A percentile compares a stretch with the other conserved stretches of the same genome.
Conservation (phyloP, 23 tunicate species). For the Diplosoma virens region DNA sequence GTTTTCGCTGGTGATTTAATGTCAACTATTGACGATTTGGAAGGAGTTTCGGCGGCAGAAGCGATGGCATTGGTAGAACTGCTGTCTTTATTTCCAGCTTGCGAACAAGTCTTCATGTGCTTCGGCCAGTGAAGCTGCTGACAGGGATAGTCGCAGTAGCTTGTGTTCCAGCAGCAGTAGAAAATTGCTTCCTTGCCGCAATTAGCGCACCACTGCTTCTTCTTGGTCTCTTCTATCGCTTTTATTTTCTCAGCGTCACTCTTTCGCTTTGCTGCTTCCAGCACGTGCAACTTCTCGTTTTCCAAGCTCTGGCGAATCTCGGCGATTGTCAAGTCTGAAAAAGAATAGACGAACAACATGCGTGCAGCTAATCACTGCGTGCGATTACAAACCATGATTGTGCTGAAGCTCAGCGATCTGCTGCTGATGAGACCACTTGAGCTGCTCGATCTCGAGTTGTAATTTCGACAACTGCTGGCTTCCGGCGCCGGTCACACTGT, state of each 20-base stretch:
- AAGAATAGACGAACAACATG: background rate
- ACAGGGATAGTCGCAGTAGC: conserved; percentile 97
- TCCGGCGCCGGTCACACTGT: background rate
- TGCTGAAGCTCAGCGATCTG: conserved; percentile 92
- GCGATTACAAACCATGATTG: conserved; percentile 68
- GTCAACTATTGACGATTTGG: background rate
- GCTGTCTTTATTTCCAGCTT: conserved; percentile 42
- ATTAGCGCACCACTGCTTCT: conserved; percentile 98
- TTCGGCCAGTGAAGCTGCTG: conserved; percentile 98
- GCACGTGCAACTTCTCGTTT: conserved; percentile 69
- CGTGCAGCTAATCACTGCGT: background rate
- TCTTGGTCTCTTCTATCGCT: conserved; percentile 82
- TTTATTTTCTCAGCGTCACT: conserved; percentile 61
- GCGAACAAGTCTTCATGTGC: conserved; percentile 88
- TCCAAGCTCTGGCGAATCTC: conserved; percentile 97
- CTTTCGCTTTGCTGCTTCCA: conserved; percentile 68
- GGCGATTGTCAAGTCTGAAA: conserved; percentile 78
- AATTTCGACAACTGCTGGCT: conserved; percentile 54
- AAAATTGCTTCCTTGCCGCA: conserved; percentile 93
- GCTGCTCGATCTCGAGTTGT: conserved; percentile 61
- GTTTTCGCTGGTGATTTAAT: background rate
- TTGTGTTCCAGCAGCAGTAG: conserved; percentile 99
- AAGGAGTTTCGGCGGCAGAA: conserved; percentile 5
- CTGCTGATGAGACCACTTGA: conserved; percentile 88
- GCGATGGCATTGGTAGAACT: background rate